A percentile compares a stretch with the other conserved stretches of the same genome.
Conservation (phyloP, 2,888 invertebrate species). For the Drosophila crucigera region DNA sequence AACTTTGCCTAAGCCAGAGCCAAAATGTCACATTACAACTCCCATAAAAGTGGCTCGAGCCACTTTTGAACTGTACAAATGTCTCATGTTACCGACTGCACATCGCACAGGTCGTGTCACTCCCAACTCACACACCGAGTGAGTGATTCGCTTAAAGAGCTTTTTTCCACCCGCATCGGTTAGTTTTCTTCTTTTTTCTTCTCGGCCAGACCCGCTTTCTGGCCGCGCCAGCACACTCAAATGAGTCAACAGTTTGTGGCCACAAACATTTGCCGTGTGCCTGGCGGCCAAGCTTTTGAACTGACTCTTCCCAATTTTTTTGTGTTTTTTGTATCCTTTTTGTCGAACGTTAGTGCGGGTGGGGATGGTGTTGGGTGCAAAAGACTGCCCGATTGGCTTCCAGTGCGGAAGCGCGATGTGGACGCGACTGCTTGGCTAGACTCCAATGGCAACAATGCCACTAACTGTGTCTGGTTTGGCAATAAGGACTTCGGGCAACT, state of each 20-base stretch:
- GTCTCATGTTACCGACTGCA: conserved; percentile 3
- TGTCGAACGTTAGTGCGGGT: neutral
- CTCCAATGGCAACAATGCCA: conserved; percentile 53
- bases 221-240: conserved; percentile 59
- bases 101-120: neutral
- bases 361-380: neutral
- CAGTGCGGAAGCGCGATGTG: conserved; percentile 45
- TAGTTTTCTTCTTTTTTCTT: conserved; percentile 11
- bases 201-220: conserved; percentile 25
- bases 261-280: conserved; percentile 38
- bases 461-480: conserved; percentile 18
- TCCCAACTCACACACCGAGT: neutral
- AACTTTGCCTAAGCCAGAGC: conserved; percentile 25
- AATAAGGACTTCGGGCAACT: conserved; percentile 9
- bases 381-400: conserved; percentile 57
- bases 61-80: conserved; percentile 25
- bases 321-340: neutral
- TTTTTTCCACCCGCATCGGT: conserved; percentile 57
- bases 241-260: conserved; percentile 80
- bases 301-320: conserved; percentile 1
- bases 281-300: conserved; percentile 10
- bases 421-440: conserved; percentile 68
- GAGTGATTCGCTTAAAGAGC: conserved; percentile 19
- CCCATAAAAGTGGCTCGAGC: conserved; percentile 27
- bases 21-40: conserved; percentile 68